Base-by-base conservation (phyloP, 2,113 vertebrate species). In the Bujurquina vittata region DNA sequence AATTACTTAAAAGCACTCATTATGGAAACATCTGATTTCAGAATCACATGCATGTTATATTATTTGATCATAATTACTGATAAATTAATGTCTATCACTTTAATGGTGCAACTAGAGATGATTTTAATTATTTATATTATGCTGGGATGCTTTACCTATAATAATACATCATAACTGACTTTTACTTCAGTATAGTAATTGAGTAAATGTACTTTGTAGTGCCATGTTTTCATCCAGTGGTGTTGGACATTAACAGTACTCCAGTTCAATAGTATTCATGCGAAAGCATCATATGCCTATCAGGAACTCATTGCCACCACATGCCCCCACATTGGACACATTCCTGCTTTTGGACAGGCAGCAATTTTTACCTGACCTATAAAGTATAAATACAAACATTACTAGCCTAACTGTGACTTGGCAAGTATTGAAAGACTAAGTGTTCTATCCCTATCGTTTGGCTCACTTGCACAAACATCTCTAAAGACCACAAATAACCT, bases 91-190 rank as follows among this genome's bases (percentile, higher is more conserved):
- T 29, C 1, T 7, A 69, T 20, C 40, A 49, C 22, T 69, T 1
- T 29, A 49, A 49, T 7, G 63, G 40, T 49, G 63, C 40, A 69
- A 40, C 40, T 69, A 69, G 26, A 0, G 5, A 69, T 29, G 40
- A 67, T 67, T 67, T 67, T 11, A 46, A 49, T 67, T 67, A 29
- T 67, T 67, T 29, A 67, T 67, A 67, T 67, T 46, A 26, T 67
- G 37, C 4, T 67, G 63, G 63, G 22, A 46, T 46, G 40, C 26
- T 40, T 46, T 2, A 46, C 3, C 35, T 67, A 67, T 67, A 29
- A 40, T 26, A 67, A 67, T 67, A 1, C 15, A 67, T 14, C 22
- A 10, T 1, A 26, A 67, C 46, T 67, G 4, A 4, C 3, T 67
- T 49, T 40, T 67, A 67, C 63, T 15, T 67, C 26, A 49, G 22